These are phyloP conservation scores for Leptopilina clavipes DNA, from an alignment of 1,140 invertebrate species.

Conservation along the genomic window DNA sequence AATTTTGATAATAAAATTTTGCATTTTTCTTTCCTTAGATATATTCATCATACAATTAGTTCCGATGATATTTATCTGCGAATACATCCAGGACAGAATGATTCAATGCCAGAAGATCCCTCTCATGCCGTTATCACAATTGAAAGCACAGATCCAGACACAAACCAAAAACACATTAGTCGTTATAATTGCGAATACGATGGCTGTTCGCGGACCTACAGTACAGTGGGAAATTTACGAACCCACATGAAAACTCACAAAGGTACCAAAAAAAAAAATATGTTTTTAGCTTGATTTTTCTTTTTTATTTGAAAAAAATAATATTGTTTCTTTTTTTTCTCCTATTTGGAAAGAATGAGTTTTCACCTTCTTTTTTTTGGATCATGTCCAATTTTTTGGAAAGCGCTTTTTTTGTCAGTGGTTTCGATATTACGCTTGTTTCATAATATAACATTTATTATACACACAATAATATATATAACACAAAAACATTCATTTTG, in stretches of 20 bases:
- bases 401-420: too few relatives aligned
- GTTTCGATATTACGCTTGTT: too few relatives aligned
- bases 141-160: conserved; percentile 79
- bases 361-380: too few relatives aligned
- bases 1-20: not conserved
- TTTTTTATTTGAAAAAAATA: too few relatives aligned
- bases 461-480: too few relatives aligned
- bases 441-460: too few relatives aligned
- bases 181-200: conserved; percentile 92
- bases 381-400: too few relatives aligned
- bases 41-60: conserved; percentile 81
- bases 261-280: conserved; percentile 73
- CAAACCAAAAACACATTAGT: conserved; percentile 80
- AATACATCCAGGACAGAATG: conserved; percentile 78
- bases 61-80: conserved; percentile 83
- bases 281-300: not conserved
- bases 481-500: too few relatives aligned
- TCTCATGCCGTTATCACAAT: conserved; percentile 81
- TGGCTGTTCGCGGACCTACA: conserved; percentile 92
- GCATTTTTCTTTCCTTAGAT: conserved; percentile 70
- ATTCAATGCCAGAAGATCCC: conserved; percentile 79
- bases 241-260: conserved; percentile 97
- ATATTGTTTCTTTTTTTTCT: not conserved
- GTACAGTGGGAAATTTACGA: conserved; percentile 93
- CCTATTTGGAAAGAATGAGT: too few relatives aligned